Evolutionary conservation across 2,888 invertebrate genomes (phyloP).

Genomic region (Eurois occulta): DNA sequence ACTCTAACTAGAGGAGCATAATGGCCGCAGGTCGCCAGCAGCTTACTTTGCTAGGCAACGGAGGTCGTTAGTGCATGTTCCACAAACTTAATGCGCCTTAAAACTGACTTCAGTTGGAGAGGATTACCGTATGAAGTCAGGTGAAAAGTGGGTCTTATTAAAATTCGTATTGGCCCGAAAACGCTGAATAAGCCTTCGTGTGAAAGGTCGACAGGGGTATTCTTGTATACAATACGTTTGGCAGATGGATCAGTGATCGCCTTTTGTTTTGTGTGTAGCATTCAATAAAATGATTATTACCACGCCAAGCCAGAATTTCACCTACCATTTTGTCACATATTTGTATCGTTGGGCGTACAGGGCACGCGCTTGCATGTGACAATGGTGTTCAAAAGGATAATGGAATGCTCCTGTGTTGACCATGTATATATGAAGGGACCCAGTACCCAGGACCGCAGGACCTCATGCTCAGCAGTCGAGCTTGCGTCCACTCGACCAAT

Average conservation of each 20-base stretch:
- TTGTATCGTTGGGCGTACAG: too few species aligned
- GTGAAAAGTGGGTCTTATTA: slow-evolving; percentile 15
- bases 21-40: slow-evolving; percentile 32
- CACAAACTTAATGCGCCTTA: slow-evolving; percentile 17
- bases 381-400: too few species aligned
- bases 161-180: slow-evolving; percentile 19
- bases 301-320: too few species aligned
- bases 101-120: slow-evolving; percentile 34
- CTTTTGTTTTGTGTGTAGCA: not conserved
- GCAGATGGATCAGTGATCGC: not conserved
- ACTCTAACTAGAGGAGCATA: slow-evolving; percentile 10
- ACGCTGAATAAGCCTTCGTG: not conserved
- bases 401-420: not conserved
- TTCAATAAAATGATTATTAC: not conserved
- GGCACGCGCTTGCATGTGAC: too few species aligned
- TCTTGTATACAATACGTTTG: not conserved
- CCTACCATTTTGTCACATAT: too few species aligned
- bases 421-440: too few species aligned
- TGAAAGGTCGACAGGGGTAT: not conserved
- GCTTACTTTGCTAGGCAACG: slow-evolving; percentile 56
- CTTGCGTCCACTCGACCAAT: too few species aligned
- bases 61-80: slow-evolving; percentile 46
- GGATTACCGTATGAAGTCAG: slow-evolving; percentile 23
- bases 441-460: too few species aligned
- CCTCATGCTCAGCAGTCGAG: too few species aligned